Conservation (phyloP, 2,888 invertebrate species). For the Mythimna lalbum region DNA sequence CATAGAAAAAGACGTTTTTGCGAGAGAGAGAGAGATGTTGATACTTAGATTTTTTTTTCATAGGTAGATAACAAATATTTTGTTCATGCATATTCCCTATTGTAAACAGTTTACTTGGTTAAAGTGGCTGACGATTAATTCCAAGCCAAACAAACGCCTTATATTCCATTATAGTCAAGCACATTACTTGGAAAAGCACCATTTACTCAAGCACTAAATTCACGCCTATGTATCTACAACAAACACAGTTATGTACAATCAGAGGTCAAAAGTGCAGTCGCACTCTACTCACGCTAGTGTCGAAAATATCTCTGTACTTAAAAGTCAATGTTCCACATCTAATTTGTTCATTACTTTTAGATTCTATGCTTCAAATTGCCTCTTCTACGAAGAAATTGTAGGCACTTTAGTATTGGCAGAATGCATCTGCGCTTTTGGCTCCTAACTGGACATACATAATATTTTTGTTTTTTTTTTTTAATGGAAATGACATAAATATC, state of each 20-base stretch:
- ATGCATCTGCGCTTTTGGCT: no score
- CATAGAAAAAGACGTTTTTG: no score
- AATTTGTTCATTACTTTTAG: no score
- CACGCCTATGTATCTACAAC: not conserved
- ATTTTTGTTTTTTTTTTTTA: conserved; percentile 3
- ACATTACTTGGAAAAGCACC: conserved; percentile 47
- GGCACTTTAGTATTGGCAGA: no score
- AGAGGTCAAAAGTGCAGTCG: no score
- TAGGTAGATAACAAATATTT: no score
- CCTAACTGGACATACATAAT: conserved; percentile 1
- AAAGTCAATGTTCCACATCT: no score
- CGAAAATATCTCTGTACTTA: no score
- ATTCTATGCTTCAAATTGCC: no score
- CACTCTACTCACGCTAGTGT: no score
- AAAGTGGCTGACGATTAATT: not conserved
- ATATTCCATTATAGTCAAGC: conserved; percentile 39
- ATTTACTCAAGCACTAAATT: conserved; percentile 33
- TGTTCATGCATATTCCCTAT: not conserved
- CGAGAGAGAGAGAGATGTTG: not conserved
- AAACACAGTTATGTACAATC: conserved; percentile 32
- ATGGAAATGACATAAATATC: not conserved
- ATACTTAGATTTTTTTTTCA: not conserved
- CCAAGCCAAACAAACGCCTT: not conserved
- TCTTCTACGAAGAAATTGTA: no score
- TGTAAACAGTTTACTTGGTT: not conserved